Conservation (phyloP, 2,888 invertebrate species). For the Lasioglossum figueresi region DNA sequence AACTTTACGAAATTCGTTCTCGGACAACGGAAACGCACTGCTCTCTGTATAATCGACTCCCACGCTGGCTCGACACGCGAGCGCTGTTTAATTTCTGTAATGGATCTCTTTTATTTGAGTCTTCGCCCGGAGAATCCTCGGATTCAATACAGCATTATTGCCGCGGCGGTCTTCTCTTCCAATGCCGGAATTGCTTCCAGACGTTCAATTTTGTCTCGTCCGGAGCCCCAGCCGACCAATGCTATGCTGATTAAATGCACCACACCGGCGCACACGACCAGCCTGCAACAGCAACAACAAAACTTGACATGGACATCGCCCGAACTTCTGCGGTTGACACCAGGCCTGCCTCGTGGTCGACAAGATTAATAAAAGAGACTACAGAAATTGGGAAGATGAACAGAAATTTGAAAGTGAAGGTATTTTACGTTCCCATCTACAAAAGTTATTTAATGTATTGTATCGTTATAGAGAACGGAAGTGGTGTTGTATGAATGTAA, state of each 20-base stretch:
- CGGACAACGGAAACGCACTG: conserved; percentile 22
- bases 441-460: neutral
- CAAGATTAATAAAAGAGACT: neutral
- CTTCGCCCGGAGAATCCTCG: conserved; percentile 2
- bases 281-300: conserved; percentile 85
- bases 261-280: conserved; percentile 89
- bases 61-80: conserved; percentile 13
- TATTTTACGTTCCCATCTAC: neutral
- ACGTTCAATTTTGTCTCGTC: conserved; percentile 86
- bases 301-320: neutral
- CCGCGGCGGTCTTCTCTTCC: conserved; percentile 92
- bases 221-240: conserved; percentile 90
- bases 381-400: neutral
- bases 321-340: neutral
- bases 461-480: neutral
- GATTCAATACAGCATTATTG: conserved; percentile 91
- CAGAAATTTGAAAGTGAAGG: neutral
- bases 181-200: conserved; percentile 88
- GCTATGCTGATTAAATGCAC: conserved; percentile 90
- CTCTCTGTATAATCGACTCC: conserved; percentile 31
- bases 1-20: conserved; percentile 51
- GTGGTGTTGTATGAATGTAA: neutral
- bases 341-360: neutral
- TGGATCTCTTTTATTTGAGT: conserved; percentile 34
- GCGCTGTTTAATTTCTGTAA: conserved; percentile 36